Conservation (phyloP, 2,797 vertebrate species). For the Pempheris klunzingeri region DNA sequence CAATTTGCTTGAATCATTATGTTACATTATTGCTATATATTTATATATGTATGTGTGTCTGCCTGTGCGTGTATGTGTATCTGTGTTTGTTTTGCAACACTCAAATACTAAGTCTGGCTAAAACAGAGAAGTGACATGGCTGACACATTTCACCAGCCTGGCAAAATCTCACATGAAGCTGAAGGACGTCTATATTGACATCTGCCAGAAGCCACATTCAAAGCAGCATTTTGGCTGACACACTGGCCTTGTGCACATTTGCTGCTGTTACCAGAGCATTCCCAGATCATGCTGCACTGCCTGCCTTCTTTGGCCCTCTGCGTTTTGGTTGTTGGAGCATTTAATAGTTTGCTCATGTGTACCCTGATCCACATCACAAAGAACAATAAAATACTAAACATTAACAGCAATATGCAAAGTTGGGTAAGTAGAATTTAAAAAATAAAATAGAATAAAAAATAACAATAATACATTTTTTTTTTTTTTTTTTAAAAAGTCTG, state of each 20-base stretch:
- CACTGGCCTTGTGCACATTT: constrained; percentile 43
- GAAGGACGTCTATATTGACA: constrained; percentile 39
- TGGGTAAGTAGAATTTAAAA: not conserved
- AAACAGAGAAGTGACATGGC: constrained; percentile 1
- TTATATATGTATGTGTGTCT: no score
- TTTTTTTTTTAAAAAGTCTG: no score
- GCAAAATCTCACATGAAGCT: constrained; percentile 31
- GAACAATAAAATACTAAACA: constrained; percentile 3
- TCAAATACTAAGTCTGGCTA: constrained; percentile 3
- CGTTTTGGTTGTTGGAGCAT: constrained; percentile 23
- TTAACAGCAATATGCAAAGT: not conserved
- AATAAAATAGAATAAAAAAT: no score
- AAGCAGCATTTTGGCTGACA: constrained; percentile 46
- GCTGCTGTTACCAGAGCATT: constrained; percentile 36
- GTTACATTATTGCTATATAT: not conserved
- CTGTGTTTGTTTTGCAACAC: not conserved
- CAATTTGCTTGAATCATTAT: constrained; percentile 4
- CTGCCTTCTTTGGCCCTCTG: constrained; percentile 30
- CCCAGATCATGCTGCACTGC: constrained; percentile 26
- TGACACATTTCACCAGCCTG: constrained; percentile 37
- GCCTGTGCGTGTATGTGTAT: no score
- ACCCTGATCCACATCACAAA: constrained; percentile 20
- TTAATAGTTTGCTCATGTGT: constrained; percentile 16
- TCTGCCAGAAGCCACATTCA: constrained; percentile 43
- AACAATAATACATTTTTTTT: no score